Evolutionary conservation across 2,797 vertebrate species (phyloP).

Genomic region (Etheostoma perlongum): DNA sequence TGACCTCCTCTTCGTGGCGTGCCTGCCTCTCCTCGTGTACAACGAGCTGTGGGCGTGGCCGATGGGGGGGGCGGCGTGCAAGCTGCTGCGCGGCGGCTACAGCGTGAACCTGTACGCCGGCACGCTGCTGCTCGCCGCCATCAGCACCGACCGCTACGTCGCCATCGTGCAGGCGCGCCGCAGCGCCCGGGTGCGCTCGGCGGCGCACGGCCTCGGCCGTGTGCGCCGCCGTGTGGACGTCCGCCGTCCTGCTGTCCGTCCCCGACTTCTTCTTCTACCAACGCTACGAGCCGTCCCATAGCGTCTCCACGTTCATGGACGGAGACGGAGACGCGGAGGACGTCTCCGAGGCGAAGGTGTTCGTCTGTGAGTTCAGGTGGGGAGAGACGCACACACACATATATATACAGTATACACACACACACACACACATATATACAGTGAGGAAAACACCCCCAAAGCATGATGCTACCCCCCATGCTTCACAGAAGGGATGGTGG

Average conservation of each 20-base stretch:
- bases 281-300: conserved; percentile 70
- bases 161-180: conserved; percentile 92
- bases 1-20: conserved; percentile 90
- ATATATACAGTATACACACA: too few species aligned
- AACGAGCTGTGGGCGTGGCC: conserved; percentile 86
- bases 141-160: conserved; percentile 92
- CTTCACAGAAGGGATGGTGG: too few species aligned
- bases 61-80: conserved; percentile 86
- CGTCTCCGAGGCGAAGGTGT: too few species aligned
- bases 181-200: conserved; percentile 87
- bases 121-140: conserved; percentile 91
- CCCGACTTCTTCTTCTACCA: conserved; percentile 85
- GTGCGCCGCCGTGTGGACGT: conserved; percentile 85
- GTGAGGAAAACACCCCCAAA: too few species aligned
- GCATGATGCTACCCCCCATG: too few species aligned
- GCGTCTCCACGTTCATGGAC: fast-evolving
- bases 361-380: conserved; percentile 84
- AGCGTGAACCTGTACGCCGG: conserved; percentile 93
- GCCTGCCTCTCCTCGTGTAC: conserved; percentile 87
- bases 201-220: conserved; percentile 80
- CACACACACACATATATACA: too few species aligned
- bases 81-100: conserved; percentile 88
- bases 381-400: too few species aligned
- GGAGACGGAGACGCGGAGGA: fast-evolving
- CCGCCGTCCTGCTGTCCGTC: conserved; percentile 84